Conservation (phyloP, 2,888 invertebrate species). For the Oxystoma pomonae region DNA sequence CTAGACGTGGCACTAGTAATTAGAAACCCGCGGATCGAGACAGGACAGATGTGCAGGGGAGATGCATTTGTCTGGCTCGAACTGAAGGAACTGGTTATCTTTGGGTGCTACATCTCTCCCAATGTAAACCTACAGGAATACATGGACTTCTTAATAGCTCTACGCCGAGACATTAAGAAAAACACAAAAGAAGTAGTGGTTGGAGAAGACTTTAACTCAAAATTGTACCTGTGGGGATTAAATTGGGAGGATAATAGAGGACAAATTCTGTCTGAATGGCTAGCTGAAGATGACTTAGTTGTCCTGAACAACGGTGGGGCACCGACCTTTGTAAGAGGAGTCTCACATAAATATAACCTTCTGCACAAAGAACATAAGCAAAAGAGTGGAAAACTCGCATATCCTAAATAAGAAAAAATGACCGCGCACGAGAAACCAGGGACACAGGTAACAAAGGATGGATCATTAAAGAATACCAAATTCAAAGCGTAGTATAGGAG, state of each 20-base stretch:
- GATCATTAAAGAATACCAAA: constrained; percentile 2
- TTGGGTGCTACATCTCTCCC: not conserved
- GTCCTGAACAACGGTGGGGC: too few species aligned
- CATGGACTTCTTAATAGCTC: not conserved
- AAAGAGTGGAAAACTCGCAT: constrained; percentile 4
- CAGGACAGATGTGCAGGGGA: not conserved
- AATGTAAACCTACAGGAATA: not conserved
- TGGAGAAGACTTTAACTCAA: constrained; percentile 15
- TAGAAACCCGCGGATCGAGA: not conserved
- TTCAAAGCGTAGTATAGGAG: not conserved
- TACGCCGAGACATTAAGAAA: not conserved
- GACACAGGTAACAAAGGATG: not conserved
- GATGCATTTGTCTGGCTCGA: not conserved
- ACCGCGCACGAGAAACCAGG: not conserved
- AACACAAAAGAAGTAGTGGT: not conserved
- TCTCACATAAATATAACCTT: constrained; percentile 15
- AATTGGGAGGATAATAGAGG: constrained; percentile 1
- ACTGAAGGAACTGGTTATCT: not conserved
- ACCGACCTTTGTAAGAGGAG: constrained; percentile 9
- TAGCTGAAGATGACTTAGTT: too few species aligned
- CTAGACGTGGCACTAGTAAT: constrained; percentile 5
- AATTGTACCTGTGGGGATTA: constrained; percentile 12
- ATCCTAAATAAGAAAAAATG: constrained; percentile 10
- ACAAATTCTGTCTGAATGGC: too few species aligned
- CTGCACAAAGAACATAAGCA: not conserved